phyloP scores from a whole-genome alignment of 2,888 invertebrate genomes.

The Pseudococcus jackbeardsleyi region DNA sequence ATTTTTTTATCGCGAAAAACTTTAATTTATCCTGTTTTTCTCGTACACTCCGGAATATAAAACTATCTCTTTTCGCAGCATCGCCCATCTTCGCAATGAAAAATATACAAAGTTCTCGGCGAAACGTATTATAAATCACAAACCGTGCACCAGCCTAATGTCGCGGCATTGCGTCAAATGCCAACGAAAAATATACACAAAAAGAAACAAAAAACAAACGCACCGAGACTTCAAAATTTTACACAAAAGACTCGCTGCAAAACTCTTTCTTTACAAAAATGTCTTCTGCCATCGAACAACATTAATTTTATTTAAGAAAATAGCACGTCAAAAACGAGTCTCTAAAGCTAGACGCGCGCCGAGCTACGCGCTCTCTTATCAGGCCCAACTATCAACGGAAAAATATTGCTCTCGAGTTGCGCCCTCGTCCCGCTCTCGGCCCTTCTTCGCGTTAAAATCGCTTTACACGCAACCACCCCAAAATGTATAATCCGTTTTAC shows the following conservation, averaged over 20 bases:
- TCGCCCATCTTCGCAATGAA: constrained; percentile 28
- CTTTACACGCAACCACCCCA: constrained; percentile 33
- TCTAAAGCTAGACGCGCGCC: constrained; percentile 1
- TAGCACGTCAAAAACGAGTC: constrained; percentile 49
- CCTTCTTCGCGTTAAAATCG: not conserved
- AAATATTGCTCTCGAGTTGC: constrained; percentile 48
- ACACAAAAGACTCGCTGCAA: constrained; percentile 29
- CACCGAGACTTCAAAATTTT: constrained; percentile 36
- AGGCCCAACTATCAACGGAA: constrained; percentile 12
- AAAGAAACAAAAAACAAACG: constrained; percentile 43
- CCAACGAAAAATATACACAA: constrained; percentile 17
- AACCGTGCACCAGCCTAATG: constrained; percentile 41
- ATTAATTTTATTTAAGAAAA: constrained; percentile 48
- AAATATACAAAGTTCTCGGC: constrained; percentile 14
- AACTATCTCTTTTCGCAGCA: constrained; percentile 23
- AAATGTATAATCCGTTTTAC: constrained; percentile 36
- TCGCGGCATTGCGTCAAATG: constrained; percentile 37
- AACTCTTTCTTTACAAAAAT: constrained; percentile 45
- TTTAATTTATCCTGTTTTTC: constrained; percentile 38
- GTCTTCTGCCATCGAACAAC: constrained; percentile 35
- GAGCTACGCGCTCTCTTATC: not conserved
- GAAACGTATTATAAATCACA: constrained; percentile 30
- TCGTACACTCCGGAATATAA: constrained; percentile 26
- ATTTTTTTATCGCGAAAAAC: constrained; percentile 24
- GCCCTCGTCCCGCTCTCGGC: not conserved